phyloP scores from a whole-genome alignment of 2,797 vertebrate genomes.

The Acridotheres tristis region DNA sequence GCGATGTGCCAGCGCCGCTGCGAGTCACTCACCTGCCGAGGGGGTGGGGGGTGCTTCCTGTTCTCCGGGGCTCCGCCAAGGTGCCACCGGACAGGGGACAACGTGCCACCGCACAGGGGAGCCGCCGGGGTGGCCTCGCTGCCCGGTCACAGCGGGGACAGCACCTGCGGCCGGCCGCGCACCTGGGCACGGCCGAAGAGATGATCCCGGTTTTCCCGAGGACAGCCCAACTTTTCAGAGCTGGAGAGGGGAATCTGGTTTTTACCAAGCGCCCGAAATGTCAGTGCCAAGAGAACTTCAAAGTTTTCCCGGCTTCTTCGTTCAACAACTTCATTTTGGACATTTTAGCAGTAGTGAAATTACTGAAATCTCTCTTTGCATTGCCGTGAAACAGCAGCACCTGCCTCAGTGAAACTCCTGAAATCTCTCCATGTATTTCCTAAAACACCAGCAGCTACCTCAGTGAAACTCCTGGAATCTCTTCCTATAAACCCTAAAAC shows the following conservation, averaged over 20 bases:
- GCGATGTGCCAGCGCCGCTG: constrained; percentile 8
- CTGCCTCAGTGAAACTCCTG: background rate
- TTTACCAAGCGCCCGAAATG: background rate
- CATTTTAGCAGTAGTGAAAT: background rate
- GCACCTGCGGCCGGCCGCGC: background rate
- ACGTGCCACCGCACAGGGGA: background rate
- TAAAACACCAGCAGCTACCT: background rate
- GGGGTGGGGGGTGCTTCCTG: background rate
- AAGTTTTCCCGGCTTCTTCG: background rate
- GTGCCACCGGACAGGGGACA: background rate
- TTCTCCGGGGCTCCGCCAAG: background rate
- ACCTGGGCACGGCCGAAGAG: background rate
- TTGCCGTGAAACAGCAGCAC: too few relatives aligned
- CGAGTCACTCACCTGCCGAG: constrained; percentile 33
- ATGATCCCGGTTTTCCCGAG: fast-evolving
- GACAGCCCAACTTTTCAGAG: background rate
- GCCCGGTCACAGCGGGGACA: too few relatives aligned
- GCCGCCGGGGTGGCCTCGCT: too few relatives aligned
- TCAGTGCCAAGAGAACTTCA: background rate
- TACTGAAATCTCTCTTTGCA: background rate
- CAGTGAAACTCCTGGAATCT: background rate
- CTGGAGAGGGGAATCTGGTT: background rate
- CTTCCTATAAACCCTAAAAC: too few relatives aligned
- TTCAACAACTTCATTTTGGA: background rate
- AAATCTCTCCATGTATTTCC: background rate